Evolutionary conservation across 2,797 vertebrate species (phyloP).

Genomic region (Neosilurus mollespiculum): DNA sequence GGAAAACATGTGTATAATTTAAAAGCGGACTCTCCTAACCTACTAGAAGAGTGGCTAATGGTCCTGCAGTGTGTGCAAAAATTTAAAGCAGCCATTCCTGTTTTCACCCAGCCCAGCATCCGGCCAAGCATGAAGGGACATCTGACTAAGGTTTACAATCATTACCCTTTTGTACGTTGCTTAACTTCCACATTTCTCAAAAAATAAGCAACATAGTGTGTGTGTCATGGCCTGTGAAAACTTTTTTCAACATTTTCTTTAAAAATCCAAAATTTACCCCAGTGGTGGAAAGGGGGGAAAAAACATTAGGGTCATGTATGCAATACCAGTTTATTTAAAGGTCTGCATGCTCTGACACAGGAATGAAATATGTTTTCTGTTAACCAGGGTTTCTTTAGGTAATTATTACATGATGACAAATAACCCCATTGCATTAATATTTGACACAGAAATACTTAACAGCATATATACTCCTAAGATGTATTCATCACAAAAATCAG

Average conservation of each 20-base stretch:
- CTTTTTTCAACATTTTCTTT: not conserved
- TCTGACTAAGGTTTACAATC: slow-evolving; percentile 83
- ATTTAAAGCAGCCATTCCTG: slow-evolving; percentile 87
- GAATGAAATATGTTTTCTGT: not conserved
- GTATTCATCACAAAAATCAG: not conserved
- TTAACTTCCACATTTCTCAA: not conserved
- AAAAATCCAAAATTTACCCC: too few relatives aligned
- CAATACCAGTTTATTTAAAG: not conserved
- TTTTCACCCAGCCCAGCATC: slow-evolving; percentile 85
- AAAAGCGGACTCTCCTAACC: slow-evolving; percentile 96
- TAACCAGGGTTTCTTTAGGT: not conserved
- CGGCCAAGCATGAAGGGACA: slow-evolving; percentile 87
- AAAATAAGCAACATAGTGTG: not conserved
- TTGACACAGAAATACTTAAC: not conserved
- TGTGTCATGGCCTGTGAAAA: not conserved
- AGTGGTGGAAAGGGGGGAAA: too few relatives aligned
- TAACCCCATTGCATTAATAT: not conserved
- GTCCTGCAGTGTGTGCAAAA: slow-evolving; percentile 90
- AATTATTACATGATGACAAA: not conserved
- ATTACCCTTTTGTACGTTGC: not conserved
- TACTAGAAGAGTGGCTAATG: slow-evolving; percentile 94
- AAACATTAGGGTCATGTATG: not conserved
- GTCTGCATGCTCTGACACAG: not conserved
- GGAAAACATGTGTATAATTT: slow-evolving; percentile 89
- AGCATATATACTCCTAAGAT: not conserved